These are phyloP conservation scores for Cyprinodon tularosa DNA, from an alignment of 2,113 vertebrate genomes.

Conservation along the genomic window DNA sequence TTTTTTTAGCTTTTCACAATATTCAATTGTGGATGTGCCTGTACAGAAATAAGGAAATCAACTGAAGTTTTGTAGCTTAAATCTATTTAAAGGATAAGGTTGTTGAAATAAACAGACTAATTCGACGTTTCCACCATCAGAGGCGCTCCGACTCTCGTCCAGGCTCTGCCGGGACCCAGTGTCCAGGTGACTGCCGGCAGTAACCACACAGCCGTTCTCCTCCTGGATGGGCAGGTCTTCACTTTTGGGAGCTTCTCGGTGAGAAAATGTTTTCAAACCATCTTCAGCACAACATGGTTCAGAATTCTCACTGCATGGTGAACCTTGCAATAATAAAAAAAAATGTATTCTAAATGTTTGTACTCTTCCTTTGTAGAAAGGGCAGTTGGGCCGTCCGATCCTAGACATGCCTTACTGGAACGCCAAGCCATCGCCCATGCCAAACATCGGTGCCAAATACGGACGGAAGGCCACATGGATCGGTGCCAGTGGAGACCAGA, in stretches of 20 bases:
- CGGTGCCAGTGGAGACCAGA: slow-evolving; percentile 97
- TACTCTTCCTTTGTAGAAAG: slow-evolving; percentile 84
- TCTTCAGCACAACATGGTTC: background rate
- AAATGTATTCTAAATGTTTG: background rate
- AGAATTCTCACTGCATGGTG: background rate
- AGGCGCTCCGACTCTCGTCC: slow-evolving; percentile 94
- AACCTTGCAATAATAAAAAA: background rate
- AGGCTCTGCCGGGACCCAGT: slow-evolving; percentile 92
- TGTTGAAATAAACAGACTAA: background rate
- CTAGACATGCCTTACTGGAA: slow-evolving; percentile 98
- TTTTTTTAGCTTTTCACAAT: too few relatives aligned
- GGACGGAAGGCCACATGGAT: slow-evolving; percentile 98
- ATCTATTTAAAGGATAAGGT: background rate
- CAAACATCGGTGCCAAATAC: slow-evolving; percentile 96
- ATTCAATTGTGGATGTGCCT: too few relatives aligned
- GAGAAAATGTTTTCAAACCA: slow-evolving; percentile 62
- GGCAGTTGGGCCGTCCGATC: slow-evolving; percentile 95
- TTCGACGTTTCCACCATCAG: slow-evolving; percentile 62
- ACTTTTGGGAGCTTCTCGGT: slow-evolving; percentile 99
- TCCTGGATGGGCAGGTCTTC: slow-evolving; percentile 97
- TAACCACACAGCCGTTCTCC: slow-evolving; percentile 96
- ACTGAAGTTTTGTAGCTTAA: background rate
- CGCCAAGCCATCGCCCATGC: slow-evolving; percentile 96
- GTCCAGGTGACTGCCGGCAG: slow-evolving; percentile 96
- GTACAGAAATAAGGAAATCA: background rate